Percentiles rank a stretch among this genome's conserved stretches.
Evolutionary conservation across 1,140 invertebrate genomes (phyloP).

Genomic region (Telenomus remus): DNA sequence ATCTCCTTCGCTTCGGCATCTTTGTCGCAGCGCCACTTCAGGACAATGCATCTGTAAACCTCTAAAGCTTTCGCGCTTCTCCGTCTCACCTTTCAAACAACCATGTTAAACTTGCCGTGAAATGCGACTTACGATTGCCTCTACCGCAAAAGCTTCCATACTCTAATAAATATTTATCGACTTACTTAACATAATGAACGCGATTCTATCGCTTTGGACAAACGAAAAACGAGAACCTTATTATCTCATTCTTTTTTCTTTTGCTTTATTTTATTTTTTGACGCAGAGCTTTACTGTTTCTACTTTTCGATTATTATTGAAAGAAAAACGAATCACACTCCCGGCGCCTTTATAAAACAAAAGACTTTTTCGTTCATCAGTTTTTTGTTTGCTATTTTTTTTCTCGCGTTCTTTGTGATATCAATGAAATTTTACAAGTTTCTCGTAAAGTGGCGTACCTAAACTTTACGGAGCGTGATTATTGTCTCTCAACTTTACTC

Average conservation of each 20-base stretch:
- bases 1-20: conserved; percentile 55
- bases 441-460: conserved; percentile 15
- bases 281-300: no score
- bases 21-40: conserved; percentile 56
- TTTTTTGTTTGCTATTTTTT: no score
- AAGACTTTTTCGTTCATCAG: no score
- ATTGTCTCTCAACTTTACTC: conserved; percentile 29
- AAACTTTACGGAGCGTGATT: conserved; percentile 28
- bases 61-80: conserved; percentile 20
- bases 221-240: no score
- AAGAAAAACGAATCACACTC: no score
- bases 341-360: no score
- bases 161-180: conserved; percentile 3
- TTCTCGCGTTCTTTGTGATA: conserved; percentile 2
- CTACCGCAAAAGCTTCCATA: background rate
- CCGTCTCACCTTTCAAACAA: conserved; percentile 41
- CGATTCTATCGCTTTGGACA: no score
- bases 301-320: no score
- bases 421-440: conserved; percentile 16
- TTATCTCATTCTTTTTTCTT: no score
- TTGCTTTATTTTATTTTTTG: no score
- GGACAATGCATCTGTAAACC: conserved; percentile 53
- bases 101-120: conserved; percentile 30
- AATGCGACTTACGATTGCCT: conserved; percentile 24
- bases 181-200: background rate